Conservation (phyloP, 2,797 vertebrate species). For the Platalea minor region DNA sequence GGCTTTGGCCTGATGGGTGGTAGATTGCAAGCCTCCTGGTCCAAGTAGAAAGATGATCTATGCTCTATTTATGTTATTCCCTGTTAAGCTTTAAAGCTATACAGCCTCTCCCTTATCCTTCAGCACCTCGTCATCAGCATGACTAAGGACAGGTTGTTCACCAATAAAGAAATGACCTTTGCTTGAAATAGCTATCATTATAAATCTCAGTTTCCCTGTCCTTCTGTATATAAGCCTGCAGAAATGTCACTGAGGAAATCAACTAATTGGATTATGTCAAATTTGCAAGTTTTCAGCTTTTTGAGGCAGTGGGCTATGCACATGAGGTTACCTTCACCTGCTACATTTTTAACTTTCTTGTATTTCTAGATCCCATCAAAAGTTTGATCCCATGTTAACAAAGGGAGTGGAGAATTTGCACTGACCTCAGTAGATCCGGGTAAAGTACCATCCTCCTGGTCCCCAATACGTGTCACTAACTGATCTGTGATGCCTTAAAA, state of each 20-base stretch:
- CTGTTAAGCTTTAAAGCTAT: constrained; percentile 2
- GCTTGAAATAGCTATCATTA: constrained; percentile 39
- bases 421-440: neutral
- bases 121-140: neutral
- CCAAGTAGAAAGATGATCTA: neutral
- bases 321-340: neutral
- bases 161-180: constrained; percentile 55
- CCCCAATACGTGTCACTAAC: neutral
- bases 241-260: constrained; percentile 44
- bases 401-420: neutral
- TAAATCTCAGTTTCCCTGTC: constrained; percentile 11
- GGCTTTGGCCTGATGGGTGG: neutral
- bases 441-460: neutral
- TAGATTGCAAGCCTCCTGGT: neutral
- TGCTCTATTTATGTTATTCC: neutral
- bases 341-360: neutral
- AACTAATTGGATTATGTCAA: neutral
- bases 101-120: constrained; percentile 5
- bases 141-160: constrained; percentile 45
- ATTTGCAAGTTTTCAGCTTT: neutral
- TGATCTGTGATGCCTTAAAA: neutral
- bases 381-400: neutral
- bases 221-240: neutral
- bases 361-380: neutral
- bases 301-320: neutral